Conservation (phyloP, 2,888 invertebrate species). For the Orgyia antiqua region DNA sequence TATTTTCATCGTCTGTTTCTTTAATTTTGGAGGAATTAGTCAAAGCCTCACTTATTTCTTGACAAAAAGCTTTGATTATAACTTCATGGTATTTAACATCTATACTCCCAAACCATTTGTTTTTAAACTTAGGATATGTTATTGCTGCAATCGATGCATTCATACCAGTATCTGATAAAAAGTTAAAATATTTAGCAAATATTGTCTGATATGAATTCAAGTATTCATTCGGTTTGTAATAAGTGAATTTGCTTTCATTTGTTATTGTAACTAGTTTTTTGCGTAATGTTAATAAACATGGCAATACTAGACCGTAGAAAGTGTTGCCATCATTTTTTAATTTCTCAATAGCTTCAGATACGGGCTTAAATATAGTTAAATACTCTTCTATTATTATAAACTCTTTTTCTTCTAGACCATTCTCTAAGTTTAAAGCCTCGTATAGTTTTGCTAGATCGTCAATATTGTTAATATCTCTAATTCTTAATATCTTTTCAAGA, state of each 20-base stretch:
- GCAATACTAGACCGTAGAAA: neutral
- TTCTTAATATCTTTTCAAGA: neutral
- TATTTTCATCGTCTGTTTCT: neutral
- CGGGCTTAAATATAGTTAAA: neutral
- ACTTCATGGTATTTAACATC: neutral
- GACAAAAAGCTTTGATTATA: neutral
- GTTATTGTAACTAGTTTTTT: neutral
- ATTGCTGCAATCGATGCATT: conserved; percentile 1
- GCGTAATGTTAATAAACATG: neutral
- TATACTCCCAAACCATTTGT: conserved; percentile 1
- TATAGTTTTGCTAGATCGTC: neutral
- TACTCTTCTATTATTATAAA: neutral
- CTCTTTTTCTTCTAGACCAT: neutral
- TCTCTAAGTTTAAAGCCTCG: neutral
- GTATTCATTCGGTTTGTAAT: neutral
- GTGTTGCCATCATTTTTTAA: neutral
- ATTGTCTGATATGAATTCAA: neutral
- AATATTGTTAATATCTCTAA: no score
- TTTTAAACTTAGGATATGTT: conserved; percentile 1
- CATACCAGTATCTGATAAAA: neutral
- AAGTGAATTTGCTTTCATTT: neutral
- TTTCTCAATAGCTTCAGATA: neutral
- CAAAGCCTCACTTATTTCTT: no score
- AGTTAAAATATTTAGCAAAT: neutral
- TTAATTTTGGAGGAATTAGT: neutral